Evolutionary conservation across 2,888 invertebrate genomes (phyloP), one percentile per base, ranked within the genome.

Genomic region (Colletes collaris): DNA sequence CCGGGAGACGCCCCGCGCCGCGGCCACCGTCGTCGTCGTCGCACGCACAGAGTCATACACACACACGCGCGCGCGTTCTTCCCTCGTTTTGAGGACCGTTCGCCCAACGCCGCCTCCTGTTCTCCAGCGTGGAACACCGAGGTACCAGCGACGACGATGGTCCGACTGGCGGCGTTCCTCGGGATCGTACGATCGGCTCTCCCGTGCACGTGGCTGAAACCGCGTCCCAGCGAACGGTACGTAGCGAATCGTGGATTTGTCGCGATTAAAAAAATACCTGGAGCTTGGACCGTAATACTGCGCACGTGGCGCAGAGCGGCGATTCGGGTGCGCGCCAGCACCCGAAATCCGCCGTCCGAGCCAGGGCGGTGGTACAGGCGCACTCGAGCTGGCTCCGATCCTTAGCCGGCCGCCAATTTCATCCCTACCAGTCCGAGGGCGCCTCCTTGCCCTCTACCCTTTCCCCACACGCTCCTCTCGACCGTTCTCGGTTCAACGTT

Each of bases 301-400:
- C 79, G 79, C 80, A 79, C 79, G 68, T 69, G 79, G 80, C 60
- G 79, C 79, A 80, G 68, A 73, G 40, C 63, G 50, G 37, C 37
- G 60, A 78, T 76, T 64, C 52, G 72, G 71, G 53, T 63, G 72
- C 72, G 71, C 78, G 79, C 58, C 78, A 70, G 49, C 74, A 46
- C 10, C 63, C 16, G 60, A 70, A 3, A 69, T 60, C 69, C 60
- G 10, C 76, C 40, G 73, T 11, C 8, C 53, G 59, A 70, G 11
- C 53, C 65, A 78, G 78, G 78, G 65, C 46, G 65, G 66, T 66
- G 50, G 55, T 58, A 72, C 79, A 58, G 78, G 78, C 66, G 63
- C 78, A 67, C 60, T 70, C 70, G 65, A 77, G 65, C 66, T 53
- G 46, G 16, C 65, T 74, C 46, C 62, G 62, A 76, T 68, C 50